A percentile compares a stretch with the other conserved stretches of the same genome.
Evolutionary conservation across 2,888 invertebrate genomes (phyloP).

Genomic region (Cryptocephalus primarius): DNA sequence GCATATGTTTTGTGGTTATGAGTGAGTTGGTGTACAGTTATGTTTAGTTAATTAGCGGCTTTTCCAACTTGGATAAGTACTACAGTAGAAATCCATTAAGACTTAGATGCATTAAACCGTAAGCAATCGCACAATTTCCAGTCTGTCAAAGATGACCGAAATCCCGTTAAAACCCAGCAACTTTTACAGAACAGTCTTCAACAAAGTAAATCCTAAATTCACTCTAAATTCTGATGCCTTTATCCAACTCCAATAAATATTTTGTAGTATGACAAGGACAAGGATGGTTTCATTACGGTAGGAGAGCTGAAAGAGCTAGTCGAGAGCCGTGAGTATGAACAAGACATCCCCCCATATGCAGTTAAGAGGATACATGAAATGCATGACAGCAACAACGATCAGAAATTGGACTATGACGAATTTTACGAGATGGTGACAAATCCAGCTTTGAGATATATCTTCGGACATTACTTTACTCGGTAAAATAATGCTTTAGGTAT

Average conservation of each 20-base stretch:
- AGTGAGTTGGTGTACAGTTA: too few species aligned
- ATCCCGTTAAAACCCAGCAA: slow-evolving; percentile 19
- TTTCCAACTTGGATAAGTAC: too few species aligned
- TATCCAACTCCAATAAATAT: background rate
- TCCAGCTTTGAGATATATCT: slow-evolving; percentile 50
- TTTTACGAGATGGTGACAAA: slow-evolving; percentile 59
- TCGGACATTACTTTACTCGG: slow-evolving; percentile 52
- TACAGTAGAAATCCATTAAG: too few species aligned
- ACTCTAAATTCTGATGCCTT: background rate
- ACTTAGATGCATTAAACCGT: too few species aligned
- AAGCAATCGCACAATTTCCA: too few species aligned
- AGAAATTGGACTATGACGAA: slow-evolving; percentile 59
- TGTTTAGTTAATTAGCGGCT: too few species aligned
- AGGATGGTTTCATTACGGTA: slow-evolving; percentile 58
- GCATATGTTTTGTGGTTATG: too few species aligned
- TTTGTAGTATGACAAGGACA: slow-evolving; percentile 56
- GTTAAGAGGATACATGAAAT: slow-evolving; percentile 55
- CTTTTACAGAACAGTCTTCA: slow-evolving; percentile 22
- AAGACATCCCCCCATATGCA: slow-evolving; percentile 51
- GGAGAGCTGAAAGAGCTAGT: slow-evolving; percentile 53
- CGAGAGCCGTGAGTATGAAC: slow-evolving; percentile 48
- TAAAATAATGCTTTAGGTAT: slow-evolving; percentile 35
- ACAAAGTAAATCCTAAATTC: slow-evolving; percentile 13
- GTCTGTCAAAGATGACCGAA: slow-evolving; percentile 4
- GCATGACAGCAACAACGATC: slow-evolving; percentile 54